phyloP scores from a whole-genome alignment of 2,113 vertebrate species.

The Petromus typicus region DNA sequence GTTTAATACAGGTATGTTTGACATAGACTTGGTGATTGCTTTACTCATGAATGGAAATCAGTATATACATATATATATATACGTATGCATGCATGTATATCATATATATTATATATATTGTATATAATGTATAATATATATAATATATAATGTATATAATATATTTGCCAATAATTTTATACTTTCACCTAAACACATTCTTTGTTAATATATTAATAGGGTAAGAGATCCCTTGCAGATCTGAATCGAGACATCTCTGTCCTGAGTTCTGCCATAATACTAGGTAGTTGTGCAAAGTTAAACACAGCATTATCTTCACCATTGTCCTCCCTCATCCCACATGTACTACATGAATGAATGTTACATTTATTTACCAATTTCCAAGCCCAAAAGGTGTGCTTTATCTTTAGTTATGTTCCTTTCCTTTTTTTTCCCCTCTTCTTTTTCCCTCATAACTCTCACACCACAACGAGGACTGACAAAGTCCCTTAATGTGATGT shows the following conservation, averaged over 20 bases:
- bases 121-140: no score
- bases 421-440: not conserved
- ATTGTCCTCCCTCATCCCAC: not conserved
- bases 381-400: not conserved
- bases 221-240: not conserved
- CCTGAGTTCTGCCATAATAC: not conserved
- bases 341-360: not conserved
- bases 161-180: not conserved
- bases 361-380: not conserved
- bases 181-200: not conserved
- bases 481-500: not conserved
- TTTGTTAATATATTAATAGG: not conserved
- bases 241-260: not conserved
- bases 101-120: no score
- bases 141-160: no score
- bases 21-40: not conserved
- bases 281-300: not conserved
- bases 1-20: not conserved
- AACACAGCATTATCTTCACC: not conserved
- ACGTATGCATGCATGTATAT: no score
- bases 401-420: not conserved
- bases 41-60: conserved; percentile 11
- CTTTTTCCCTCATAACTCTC: not conserved
- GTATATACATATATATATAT: not conserved
- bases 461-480: not conserved